Evolutionary conservation across 2,797 vertebrate species (phyloP), one percentile per base, ranked within the genome.

Genomic region (Gallinago nigripennis): DNA sequence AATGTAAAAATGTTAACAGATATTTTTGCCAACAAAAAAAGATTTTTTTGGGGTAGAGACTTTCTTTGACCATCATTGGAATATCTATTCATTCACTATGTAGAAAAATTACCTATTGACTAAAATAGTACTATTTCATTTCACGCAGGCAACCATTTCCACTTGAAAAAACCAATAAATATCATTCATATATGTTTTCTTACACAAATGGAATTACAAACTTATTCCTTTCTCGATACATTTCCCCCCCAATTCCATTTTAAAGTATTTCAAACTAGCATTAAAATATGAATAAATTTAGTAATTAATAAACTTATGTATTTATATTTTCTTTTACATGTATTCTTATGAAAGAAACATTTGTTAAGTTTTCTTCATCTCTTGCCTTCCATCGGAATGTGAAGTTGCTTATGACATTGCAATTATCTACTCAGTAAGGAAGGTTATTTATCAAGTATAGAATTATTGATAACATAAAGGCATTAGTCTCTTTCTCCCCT

Each of bases 311-410:
- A 82, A 1, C 8, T 61, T 82, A 35, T 66, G 10, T 68, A 7
- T 4, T 43, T 77, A 17, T 63, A 35, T 70, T 66, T 90, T 80
- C 71, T 63, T 86, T 83, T 41, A 51, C 24, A 31, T 37, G 31
- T 56, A 78, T 70, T 80, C 69, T 60, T 60, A 53, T 48, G 33
- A 86, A 43, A 77, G 25, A 83, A 82, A 41, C 6, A 56, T 80
- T 82, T 92, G 25, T 56, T 90, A 84, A 57, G 63, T 89, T 93
- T 92, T 85, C 60, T 87, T 91, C 5, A 68, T 91, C 89, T 94
- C 50, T 88, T 92, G 56, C 33, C 33, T 80, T 87, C 31, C 80
- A 6, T 64, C 87, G 25, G 20, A 39, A 57, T n/a, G 25, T 80
- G 43, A 91, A 92, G 53, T 48, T 78, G 15, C 23, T 68, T 87